Percentiles rank a stretch among this genome's conserved stretches.
These are phyloP conservation scores for Pachycephala philippinensis DNA, from an alignment of 2,113 vertebrate species.

Conservation along the genomic window DNA sequence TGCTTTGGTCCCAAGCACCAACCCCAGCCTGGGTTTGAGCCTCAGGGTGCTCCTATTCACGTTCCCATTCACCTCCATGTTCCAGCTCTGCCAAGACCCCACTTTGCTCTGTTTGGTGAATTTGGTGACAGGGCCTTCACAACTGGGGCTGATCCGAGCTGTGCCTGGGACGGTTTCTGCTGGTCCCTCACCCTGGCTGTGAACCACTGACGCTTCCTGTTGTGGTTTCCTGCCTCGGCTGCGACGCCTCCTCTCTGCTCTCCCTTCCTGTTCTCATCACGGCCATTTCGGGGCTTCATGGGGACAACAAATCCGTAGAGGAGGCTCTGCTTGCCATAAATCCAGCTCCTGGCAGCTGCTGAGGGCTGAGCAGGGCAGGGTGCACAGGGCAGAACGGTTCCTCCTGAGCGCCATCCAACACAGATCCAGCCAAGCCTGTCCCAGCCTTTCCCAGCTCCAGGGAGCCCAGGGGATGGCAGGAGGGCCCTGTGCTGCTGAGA, in stretches of 20 bases:
- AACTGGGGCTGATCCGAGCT: neutral
- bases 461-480: neutral
- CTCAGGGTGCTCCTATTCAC: neutral
- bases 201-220: constrained; percentile 38
- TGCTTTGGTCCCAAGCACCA: neutral
- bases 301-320: neutral
- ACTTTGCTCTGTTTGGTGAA: neutral
- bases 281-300: neutral
- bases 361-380: neutral
- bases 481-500: neutral
- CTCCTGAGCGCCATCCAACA: neutral
- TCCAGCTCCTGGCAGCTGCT: neutral
- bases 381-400: rapidly evolving
- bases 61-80: neutral
- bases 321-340: neutral
- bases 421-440: neutral
- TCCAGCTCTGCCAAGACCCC: neutral
- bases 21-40: neutral
- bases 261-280: constrained; percentile 41
- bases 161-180: neutral
- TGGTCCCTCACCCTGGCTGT: neutral
- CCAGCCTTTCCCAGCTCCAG: neutral
- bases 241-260: neutral
- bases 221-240: constrained; percentile 57
- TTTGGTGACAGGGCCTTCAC: neutral